Evolutionary conservation across 1,140 invertebrate genomes (phyloP), one percentile per base, ranked within the genome.

Genomic region (Drosophila santomea): DNA sequence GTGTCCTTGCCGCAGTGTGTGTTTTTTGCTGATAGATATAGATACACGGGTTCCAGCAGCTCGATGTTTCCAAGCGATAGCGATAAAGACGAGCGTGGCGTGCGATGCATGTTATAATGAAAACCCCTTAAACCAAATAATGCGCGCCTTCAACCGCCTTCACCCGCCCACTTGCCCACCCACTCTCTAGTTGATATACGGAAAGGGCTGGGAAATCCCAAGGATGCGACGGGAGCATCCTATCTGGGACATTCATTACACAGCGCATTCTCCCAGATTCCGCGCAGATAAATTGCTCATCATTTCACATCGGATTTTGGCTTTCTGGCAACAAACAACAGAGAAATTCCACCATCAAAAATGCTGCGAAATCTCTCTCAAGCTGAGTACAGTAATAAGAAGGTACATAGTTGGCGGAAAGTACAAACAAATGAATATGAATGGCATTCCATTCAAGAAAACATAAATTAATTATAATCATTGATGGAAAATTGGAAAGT

Each of bases 101-200:
- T 89, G 84, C 84, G 57, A 84, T 88, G 84, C 84, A 89, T 88
- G 84, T 89, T 88, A 88, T 88, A 88, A 88, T 88, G 84, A 88
- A 88, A 88, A 75, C 73, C 80, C 83, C 84, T 89, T 89, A 88
- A 89, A 88, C 84, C 84, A 80, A 89, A 84, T 89, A 84, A 88
- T 88, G 80, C 84, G 67, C 71, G 36, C 56, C 32, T 20, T 20
- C 20, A 20, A 1, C 20, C 20, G 20, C 8, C 12, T 17, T 17
- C 28, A 35, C 17, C 12, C 17, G 43, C 45, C 45, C 20, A 47
- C 45, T 47, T 47, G 11, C 17, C 62, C 36, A 35, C 17, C 39
- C 41, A 32, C 32, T 38, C 39, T 23, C 38, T 12, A 10, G 8
- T 47, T 14, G 20, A 25, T 47, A n/a, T 47, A 41, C 32, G 36